Conservation (phyloP, 2,888 invertebrate genomes). For the Lutraria lutraria region DNA sequence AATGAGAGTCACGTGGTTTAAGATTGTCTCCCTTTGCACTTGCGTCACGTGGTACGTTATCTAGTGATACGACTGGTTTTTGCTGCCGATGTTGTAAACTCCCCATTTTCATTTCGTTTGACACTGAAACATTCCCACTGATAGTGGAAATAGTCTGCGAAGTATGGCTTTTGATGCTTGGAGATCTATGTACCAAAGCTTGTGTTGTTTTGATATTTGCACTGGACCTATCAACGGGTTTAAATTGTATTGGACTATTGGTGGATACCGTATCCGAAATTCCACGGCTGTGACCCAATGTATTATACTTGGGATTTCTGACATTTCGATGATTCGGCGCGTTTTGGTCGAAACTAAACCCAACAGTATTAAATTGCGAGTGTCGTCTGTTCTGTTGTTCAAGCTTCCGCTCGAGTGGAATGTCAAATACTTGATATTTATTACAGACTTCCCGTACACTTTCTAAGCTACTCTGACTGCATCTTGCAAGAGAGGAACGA, state of each 20-base stretch:
- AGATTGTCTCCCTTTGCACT: neutral
- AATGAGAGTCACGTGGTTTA: constrained; percentile 40
- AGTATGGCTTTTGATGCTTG: neutral
- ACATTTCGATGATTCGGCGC: neutral
- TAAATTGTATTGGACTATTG: neutral
- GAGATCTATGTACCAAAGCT: constrained; percentile 2
- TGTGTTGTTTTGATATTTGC: neutral
- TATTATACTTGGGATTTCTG: constrained; percentile 13
- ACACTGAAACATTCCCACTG: neutral
- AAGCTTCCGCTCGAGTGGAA: constrained; percentile 47
- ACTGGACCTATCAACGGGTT: neutral
- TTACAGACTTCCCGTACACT: constrained; percentile 56
- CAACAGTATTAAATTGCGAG: constrained; percentile 41
- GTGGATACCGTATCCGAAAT: neutral
- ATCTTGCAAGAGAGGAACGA: constrained; percentile 6
- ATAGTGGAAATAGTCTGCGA: neutral
- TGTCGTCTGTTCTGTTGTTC: constrained; percentile 36
- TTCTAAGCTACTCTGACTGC: constrained; percentile 61
- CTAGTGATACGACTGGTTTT: neutral
- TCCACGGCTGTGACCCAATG: constrained; percentile 3
- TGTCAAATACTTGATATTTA: constrained; percentile 48
- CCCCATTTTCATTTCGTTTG: neutral
- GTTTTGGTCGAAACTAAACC: constrained; percentile 27
- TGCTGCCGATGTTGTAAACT: neutral
- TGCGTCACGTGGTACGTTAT: neutral